A percentile compares a stretch with the other conserved stretches of the same genome.
phyloP scores from a whole-genome alignment of 1,140 invertebrate genomes.

The Drosophila lowei region DNA sequence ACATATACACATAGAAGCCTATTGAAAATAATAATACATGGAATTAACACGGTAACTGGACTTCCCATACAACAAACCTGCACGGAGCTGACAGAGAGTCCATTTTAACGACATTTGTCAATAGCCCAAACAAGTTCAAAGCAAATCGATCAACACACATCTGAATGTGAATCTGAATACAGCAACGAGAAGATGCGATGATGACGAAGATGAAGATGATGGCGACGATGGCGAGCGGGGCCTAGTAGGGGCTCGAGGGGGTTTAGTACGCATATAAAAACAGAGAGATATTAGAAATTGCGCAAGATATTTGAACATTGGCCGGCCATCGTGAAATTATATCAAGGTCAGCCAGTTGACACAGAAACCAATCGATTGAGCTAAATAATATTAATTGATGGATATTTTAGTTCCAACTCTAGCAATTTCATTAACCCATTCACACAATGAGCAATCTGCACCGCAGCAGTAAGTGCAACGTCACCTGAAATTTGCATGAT shows the following conservation, averaged over 20 bases:
- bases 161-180: constrained; percentile 17
- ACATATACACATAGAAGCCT: constrained; percentile 21
- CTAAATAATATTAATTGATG: constrained; percentile 79
- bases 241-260: constrained; percentile 5
- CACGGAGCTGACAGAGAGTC: constrained; percentile 44
- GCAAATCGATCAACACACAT: constrained; percentile 55
- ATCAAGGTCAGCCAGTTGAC: constrained; percentile 75
- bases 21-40: constrained; percentile 46
- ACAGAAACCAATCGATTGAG: constrained; percentile 74
- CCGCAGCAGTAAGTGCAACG: constrained; percentile 15
- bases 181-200: constrained; percentile 16
- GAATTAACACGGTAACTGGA: constrained; percentile 55
- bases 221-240: constrained; percentile 51
- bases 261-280: constrained; percentile 73
- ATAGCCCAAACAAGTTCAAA: constrained; percentile 52
- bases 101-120: constrained; percentile 55
- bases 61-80: constrained; percentile 44
- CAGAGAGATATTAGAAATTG: constrained; percentile 74
- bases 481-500: constrained; percentile 42
- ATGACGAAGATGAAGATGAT: constrained; percentile 17
- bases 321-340: constrained; percentile 72
- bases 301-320: constrained; percentile 59
- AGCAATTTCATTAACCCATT: neutral
- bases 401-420: constrained; percentile 55
- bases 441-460: constrained; percentile 26